Base-by-base conservation (phyloP, 2,797 vertebrate genomes). In the Ceyx erithaca region DNA sequence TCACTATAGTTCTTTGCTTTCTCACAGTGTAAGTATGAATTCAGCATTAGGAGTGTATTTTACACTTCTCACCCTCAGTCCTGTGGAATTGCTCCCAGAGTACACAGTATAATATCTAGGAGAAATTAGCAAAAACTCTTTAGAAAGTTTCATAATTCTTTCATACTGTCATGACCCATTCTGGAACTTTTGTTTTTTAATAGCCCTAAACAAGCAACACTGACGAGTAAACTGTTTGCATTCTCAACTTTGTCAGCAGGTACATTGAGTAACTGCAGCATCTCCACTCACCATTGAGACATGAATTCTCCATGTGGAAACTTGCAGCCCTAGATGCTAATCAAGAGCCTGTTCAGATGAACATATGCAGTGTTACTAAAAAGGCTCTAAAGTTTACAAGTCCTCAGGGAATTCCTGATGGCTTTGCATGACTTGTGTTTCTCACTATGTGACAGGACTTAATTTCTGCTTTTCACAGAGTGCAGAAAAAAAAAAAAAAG, bases 111-210 rank as follows among this genome's bases (percentile, higher is more conserved):
- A 67, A 49, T 17, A 77, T 12, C 28, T 35, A 40, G 12, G 20
- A 16, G 12, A 83, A 89, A 80, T 12, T 17, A 73, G 10, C 12
- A 7, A 57, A 80, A 87, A 62, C 8, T 15, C 6, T 83, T 43
- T 31, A 62, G 10, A 45, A 87, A 69, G 46, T 55, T 45, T 4
- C 5, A 8, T 54, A 54, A 12, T 55, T 85, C 7, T 57, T 1
- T 35, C 17, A 22, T 28, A 25, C 2, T 37, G 9, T 72, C 0
- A 6, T 7, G 3, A 25, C 18, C 18, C 3, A 62, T 62, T 46
- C 37, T 41, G 17, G 33, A 87, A 67, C 2, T 0, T 0, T 9
- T 19, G 16, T 35, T 16, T 41, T 22, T 51, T 28, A 37, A 17
- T 77, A 52, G 10, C 26, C 21, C 14, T 76, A 55, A 76, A 66